Conservation (phyloP, 2,888 invertebrate species). For the Ectemnius continuus region DNA sequence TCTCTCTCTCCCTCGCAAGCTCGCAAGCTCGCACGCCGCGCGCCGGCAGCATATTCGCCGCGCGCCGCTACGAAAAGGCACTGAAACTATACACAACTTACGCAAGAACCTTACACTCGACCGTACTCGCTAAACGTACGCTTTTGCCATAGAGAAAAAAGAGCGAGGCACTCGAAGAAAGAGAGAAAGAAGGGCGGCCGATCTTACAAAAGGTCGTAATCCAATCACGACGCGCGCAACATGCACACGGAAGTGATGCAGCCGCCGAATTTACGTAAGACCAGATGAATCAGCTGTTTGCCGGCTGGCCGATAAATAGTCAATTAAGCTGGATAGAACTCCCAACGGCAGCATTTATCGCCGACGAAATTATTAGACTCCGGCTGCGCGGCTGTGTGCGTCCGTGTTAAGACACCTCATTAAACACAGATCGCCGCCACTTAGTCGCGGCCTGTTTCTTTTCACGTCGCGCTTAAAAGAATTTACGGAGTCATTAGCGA, state of each 20-base stretch:
- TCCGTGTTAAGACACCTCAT: no score
- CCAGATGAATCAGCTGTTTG: not conserved
- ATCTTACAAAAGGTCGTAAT: not conserved
- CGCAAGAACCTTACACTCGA: constrained; percentile 40
- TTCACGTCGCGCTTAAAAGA: no score
- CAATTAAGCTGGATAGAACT: not conserved
- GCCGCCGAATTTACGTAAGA: not conserved
- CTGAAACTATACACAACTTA: constrained; percentile 54
- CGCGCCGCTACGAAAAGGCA: constrained; percentile 59
- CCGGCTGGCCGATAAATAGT: constrained; percentile 4
- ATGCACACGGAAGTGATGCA: not conserved
- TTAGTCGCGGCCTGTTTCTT: no score
- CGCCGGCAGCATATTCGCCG: no score
- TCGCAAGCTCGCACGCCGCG: no score
- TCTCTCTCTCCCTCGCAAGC: constrained; percentile 10
- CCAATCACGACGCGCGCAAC: not conserved
- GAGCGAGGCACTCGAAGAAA: constrained; percentile 7
- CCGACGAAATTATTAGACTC: not conserved
- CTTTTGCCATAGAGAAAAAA: constrained; percentile 39
- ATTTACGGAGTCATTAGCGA: no score
- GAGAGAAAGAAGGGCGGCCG: not conserved
- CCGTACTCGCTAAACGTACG: constrained; percentile 33
- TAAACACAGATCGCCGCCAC: no score
- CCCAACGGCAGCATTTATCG: not conserved
- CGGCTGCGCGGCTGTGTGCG: no score